Evolutionary conservation across 2,888 invertebrate genomes (phyloP), one percentile per base, ranked within the genome.

Genomic region (Rugalucina vietnamica): DNA sequence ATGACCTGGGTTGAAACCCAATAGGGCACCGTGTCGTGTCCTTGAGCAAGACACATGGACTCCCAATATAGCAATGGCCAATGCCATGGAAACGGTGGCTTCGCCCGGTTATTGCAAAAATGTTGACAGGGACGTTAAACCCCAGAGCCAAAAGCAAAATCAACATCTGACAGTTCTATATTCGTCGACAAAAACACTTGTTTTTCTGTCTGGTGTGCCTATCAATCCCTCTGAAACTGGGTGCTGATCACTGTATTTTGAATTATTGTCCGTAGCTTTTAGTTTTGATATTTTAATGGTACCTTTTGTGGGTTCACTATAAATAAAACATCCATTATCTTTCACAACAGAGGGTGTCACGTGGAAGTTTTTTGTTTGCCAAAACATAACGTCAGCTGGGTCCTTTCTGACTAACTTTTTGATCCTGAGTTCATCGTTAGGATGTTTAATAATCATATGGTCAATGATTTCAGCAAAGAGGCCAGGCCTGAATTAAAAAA

Each of bases 201-300:
- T 27, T 60, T 60, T 60, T 32, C 8, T 60, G 60, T 60, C 60
- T 27, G 60, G 27, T 5, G 60, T 60, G 29, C 21, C 29, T 60
- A 18, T 27, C 29, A 60, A 32, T 12, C 29, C 27, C 21, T 29
- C 29, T 29, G 29, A 60, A 60, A 29, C 4, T 27, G 60, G 10
- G 29, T 60, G 27, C 5, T 27, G 27, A 24, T 4, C 54, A 54
- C 54, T 54, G 14, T n/a, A 24, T 24, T 60, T 32, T 60, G 29
- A 32, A 21, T 29, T 29, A 60, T 60, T 32, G 60, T 27, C 5
- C 60, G 18, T 29, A 60, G 60, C 3, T 24, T 5, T 29, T 12
- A 60, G 60, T 60, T 60, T 60, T 60, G 60, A 27, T 5, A 60
- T 29, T 60, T 60, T 60, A 60, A 60, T 60, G 24, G 60, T 60